Percentiles rank a stretch among this genome's conserved stretches.
Evolutionary conservation across 2,113 vertebrate genomes (phyloP).

Genomic region (Labrus mixtus): DNA sequence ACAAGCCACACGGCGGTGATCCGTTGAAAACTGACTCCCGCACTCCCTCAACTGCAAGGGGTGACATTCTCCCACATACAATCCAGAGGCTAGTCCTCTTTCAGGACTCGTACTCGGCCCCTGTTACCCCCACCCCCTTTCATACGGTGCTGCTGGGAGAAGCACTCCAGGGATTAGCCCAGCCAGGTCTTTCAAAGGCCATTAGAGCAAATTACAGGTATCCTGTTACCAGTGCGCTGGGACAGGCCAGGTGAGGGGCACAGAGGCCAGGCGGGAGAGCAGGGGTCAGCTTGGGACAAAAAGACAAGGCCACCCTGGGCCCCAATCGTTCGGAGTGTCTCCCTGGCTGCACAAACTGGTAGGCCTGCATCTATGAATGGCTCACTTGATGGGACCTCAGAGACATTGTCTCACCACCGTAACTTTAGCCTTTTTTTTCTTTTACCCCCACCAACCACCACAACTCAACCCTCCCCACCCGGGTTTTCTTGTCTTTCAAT

Average conservation of each 20-base stretch:
- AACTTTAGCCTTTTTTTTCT: slow-evolving; percentile 81
- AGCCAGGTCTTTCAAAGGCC: slow-evolving; percentile 86
- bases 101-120: slow-evolving; percentile 77
- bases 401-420: slow-evolving; percentile 82
- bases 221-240: slow-evolving; percentile 83
- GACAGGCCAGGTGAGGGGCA: slow-evolving; percentile 85
- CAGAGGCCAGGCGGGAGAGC: slow-evolving; percentile 83
- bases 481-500: slow-evolving; percentile 66
- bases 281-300: slow-evolving; percentile 86
- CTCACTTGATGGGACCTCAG: slow-evolving; percentile 82
- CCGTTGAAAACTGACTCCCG: slow-evolving; percentile 80
- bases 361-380: slow-evolving; percentile 79
- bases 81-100: slow-evolving; percentile 80
- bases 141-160: slow-evolving; percentile 80
- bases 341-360: slow-evolving; percentile 75
- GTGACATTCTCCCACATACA: slow-evolving; percentile 83
- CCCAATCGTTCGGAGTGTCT: slow-evolving; percentile 78
- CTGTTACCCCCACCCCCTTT: slow-evolving; percentile 76
- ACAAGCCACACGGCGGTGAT: slow-evolving; percentile 71
- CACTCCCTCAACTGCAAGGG: slow-evolving; percentile 70
- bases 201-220: slow-evolving; percentile 89
- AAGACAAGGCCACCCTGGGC: slow-evolving; percentile 78
- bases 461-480: slow-evolving; percentile 44
- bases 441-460: slow-evolving; percentile 42
- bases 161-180: slow-evolving; percentile 84